These are phyloP conservation scores for Parauchenoglanis punctatus DNA, from an alignment of 2,797 vertebrate species.

Conservation along the genomic window DNA sequence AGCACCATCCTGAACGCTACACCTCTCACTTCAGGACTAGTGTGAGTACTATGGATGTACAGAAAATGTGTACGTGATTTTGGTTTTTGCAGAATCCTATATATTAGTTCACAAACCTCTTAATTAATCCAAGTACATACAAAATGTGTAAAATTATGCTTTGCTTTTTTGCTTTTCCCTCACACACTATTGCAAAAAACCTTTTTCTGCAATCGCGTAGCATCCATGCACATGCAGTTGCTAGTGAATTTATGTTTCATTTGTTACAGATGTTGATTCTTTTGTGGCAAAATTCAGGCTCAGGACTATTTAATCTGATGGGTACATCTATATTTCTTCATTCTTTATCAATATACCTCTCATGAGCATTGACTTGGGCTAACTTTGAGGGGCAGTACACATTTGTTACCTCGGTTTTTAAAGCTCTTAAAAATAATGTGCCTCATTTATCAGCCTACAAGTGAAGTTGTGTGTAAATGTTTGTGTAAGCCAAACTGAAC, in stretches of 20 bases:
- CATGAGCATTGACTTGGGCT: neutral
- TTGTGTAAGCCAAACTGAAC: neutral
- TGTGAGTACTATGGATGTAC: slow-evolving; percentile 74
- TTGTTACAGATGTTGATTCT: neutral
- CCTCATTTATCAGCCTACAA: neutral
- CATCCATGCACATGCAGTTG: neutral
- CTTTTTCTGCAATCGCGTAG: neutral
- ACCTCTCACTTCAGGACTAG: slow-evolving; percentile 88
- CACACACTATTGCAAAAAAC: neutral
- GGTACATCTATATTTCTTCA: neutral
- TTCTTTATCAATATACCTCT: neutral
- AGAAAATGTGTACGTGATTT: neutral
- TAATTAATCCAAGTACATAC: neutral
- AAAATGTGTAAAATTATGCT: neutral
- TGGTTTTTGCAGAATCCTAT: neutral
- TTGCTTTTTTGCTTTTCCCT: neutral
- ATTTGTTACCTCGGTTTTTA: neutral
- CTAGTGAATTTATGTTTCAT: neutral
- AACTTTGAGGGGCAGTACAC: neutral
- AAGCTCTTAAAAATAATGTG: neutral
- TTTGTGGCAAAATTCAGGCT: neutral
- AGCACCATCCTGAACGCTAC: slow-evolving; percentile 89
- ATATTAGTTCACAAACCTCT: neutral
- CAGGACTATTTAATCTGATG: neutral
- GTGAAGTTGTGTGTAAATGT: neutral